These are phyloP conservation scores for Mongoloraphidia duomilia DNA, from an alignment of 2,888 invertebrate genomes.

Conservation along the genomic window DNA sequence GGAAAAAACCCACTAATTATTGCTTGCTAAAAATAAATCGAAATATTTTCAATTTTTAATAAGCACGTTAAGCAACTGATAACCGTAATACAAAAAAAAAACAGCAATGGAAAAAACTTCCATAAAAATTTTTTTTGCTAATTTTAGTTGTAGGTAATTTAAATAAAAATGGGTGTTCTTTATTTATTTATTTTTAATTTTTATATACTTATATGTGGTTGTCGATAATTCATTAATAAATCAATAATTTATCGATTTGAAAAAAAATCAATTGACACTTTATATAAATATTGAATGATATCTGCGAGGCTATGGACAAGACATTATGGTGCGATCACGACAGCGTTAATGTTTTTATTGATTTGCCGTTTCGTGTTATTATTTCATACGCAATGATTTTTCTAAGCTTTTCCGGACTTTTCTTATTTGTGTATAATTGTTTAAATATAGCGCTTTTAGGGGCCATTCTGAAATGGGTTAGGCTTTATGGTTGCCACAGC, in stretches of 20 bases:
- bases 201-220: background rate
- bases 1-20: too few species aligned
- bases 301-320: too few species aligned
- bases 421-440: conserved; percentile 8
- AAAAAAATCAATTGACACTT: too few species aligned
- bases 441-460: conserved; percentile 27
- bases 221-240: background rate
- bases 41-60: background rate
- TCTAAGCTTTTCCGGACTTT: too few species aligned
- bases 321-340: too few species aligned
- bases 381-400: too few species aligned
- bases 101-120: background rate
- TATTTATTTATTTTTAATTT: background rate
- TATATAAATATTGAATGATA: too few species aligned
- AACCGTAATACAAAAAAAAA: background rate
- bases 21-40: background rate
- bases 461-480: conserved; percentile 30
- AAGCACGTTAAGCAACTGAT: background rate
- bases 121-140: background rate
- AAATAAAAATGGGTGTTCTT: background rate
- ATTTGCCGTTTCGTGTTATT: too few species aligned
- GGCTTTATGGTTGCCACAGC: conserved; percentile 19
- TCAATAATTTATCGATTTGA: too few species aligned
- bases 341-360: too few species aligned
- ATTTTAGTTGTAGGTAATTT: background rate